Conservation (phyloP, 2,797 vertebrate genomes). For the Gallirallus australis region DNA sequence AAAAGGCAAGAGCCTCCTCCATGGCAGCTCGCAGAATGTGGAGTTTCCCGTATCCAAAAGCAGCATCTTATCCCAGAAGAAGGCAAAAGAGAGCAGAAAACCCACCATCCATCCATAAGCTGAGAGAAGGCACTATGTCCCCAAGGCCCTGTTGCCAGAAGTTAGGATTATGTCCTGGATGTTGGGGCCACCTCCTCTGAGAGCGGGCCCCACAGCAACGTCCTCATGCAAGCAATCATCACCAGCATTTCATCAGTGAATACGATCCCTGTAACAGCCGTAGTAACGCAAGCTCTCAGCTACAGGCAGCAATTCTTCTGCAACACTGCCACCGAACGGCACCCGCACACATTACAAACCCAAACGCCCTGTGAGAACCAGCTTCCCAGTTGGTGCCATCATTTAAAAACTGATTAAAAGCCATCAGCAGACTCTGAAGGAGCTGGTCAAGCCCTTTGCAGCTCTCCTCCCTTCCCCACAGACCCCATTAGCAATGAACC, state of each 20-base stretch:
- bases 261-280: fast-evolving
- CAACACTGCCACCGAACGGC: slow-evolving; percentile 67
- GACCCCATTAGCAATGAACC: not conserved
- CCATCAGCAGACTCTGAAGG: not conserved
- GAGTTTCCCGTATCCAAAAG: not conserved
- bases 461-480: not conserved
- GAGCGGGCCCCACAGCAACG: not conserved
- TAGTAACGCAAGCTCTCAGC: not conserved
- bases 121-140: not conserved
- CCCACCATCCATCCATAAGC: fast-evolving
- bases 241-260: not conserved
- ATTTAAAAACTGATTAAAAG: not conserved
- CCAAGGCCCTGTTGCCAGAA: fast-evolving
- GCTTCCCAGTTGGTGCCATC: not conserved
- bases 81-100: not conserved
- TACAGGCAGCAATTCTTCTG: slow-evolving; percentile 6
- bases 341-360: not conserved
- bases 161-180: not conserved
- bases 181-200: not conserved
- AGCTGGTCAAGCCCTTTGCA: not conserved
- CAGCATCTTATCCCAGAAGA: not conserved
- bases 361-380: not conserved
- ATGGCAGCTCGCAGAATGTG: not conserved
- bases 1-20: not conserved
- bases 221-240: not conserved